Conservation (phyloP, 2,797 vertebrate species). For the Anguilla pacifica region DNA sequence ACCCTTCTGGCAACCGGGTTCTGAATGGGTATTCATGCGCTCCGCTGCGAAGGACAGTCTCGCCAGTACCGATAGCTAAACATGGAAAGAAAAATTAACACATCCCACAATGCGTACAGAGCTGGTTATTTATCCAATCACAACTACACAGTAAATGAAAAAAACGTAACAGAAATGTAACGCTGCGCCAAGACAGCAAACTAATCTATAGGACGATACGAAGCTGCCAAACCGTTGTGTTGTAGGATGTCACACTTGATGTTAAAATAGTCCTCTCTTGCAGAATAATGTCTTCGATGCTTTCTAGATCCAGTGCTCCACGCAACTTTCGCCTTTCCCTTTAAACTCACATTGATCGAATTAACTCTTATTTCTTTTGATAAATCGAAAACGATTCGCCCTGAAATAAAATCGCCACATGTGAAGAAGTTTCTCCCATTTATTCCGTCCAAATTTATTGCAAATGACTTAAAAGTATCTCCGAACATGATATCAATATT, state of each 20-base stretch:
- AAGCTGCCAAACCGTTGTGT: background rate
- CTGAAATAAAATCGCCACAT: background rate
- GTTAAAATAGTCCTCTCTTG: background rate
- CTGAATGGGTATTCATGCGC: constrained; percentile 54
- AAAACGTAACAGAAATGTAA: too few relatives aligned
- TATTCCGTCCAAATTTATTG: background rate
- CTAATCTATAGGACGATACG: background rate
- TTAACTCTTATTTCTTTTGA: background rate
- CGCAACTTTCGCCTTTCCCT: background rate
- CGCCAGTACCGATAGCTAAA: constrained; percentile 16
- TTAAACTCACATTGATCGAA: background rate
- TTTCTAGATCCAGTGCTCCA: background rate
- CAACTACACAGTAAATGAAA: too few relatives aligned
- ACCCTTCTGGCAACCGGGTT: constrained; percentile 55
- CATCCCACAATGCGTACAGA: background rate
- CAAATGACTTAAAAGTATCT: background rate
- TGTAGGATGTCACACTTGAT: background rate
- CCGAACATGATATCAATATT: background rate
- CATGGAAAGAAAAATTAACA: background rate
- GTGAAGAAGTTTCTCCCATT: background rate
- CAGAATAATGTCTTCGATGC: background rate
- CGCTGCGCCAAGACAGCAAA: background rate
- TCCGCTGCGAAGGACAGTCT: constrained; percentile 43
- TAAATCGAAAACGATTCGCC: background rate
- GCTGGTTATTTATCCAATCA: too few relatives aligned